Evolutionary conservation across 2,888 invertebrate species (phyloP).

Genomic region (Anodontia alba): DNA sequence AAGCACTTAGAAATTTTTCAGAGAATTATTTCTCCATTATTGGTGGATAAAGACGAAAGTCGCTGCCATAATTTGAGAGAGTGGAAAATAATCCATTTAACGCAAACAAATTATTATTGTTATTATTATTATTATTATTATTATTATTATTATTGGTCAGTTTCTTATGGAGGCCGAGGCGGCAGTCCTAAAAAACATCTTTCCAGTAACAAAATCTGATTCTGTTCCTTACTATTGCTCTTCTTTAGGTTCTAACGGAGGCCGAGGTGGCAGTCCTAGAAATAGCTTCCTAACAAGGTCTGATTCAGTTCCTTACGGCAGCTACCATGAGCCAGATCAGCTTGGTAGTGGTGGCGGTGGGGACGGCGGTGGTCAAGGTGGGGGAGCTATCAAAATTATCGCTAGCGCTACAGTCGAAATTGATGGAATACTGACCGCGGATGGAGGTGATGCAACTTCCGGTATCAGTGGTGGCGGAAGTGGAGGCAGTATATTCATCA

Average conservation of each 20-base stretch:
- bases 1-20: too few relatives aligned
- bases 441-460: conserved; percentile 59
- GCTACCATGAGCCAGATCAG: conserved; percentile 31
- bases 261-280: conserved; percentile 60
- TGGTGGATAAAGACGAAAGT: too few relatives aligned
- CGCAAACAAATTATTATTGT: too few relatives aligned
- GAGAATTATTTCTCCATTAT: too few relatives aligned
- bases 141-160: too few relatives aligned
- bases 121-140: too few relatives aligned
- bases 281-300: conserved; percentile 41
- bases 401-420: conserved; percentile 48
- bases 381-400: conserved; percentile 59
- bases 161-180: conserved; percentile 71
- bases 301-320: conserved; percentile 60
- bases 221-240: conserved; percentile 57
- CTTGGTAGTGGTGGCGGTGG: conserved; percentile 68
- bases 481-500: conserved; percentile 64
- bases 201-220: conserved; percentile 43
- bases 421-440: conserved; percentile 70
- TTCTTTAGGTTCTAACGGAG: conserved; percentile 48
- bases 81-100: too few relatives aligned
- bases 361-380: conserved; percentile 60
- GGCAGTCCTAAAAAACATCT: conserved; percentile 60
- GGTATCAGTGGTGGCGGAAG: conserved; percentile 68
- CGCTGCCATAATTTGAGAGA: too few relatives aligned